These are phyloP conservation scores for Anniella stebbinsi DNA, from an alignment of 2,797 vertebrate genomes.

Conservation along the genomic window DNA sequence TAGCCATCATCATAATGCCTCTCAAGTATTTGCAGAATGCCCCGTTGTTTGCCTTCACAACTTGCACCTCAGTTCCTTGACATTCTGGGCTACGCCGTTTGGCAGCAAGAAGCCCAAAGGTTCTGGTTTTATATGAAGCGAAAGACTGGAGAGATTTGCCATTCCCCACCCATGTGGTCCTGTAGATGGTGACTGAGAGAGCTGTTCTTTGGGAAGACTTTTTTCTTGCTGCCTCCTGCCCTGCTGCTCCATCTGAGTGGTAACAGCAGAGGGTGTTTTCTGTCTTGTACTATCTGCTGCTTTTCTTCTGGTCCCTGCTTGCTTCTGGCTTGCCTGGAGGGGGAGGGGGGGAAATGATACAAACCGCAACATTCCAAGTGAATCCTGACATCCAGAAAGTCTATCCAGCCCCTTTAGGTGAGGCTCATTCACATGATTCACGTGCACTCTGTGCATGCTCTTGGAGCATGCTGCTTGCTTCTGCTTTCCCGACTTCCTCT, in stretches of 20 bases:
- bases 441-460: no score
- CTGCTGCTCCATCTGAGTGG: not conserved
- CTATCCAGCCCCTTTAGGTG: not conserved
- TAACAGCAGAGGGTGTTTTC: not conserved
- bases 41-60: not conserved
- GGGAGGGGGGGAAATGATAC: not conserved
- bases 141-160: no score
- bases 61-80: constrained; percentile 2
- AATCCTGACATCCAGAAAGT: not conserved
- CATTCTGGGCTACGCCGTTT: constrained; percentile 1
- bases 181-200: not conserved
- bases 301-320: not conserved
- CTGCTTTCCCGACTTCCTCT: not conserved
- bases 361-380: not conserved
- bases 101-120: constrained; percentile 30
- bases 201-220: not conserved
- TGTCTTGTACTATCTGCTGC: no score
- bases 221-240: not conserved
- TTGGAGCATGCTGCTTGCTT: not conserved
- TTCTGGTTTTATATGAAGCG: constrained; percentile 4
- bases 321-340: constrained; percentile 16
- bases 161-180: not conserved
- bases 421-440: not conserved
- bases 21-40: not conserved
- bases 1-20: not conserved